Conservation (phyloP, 2,797 vertebrate genomes). For the Otolemur crassicaudatus region DNA sequence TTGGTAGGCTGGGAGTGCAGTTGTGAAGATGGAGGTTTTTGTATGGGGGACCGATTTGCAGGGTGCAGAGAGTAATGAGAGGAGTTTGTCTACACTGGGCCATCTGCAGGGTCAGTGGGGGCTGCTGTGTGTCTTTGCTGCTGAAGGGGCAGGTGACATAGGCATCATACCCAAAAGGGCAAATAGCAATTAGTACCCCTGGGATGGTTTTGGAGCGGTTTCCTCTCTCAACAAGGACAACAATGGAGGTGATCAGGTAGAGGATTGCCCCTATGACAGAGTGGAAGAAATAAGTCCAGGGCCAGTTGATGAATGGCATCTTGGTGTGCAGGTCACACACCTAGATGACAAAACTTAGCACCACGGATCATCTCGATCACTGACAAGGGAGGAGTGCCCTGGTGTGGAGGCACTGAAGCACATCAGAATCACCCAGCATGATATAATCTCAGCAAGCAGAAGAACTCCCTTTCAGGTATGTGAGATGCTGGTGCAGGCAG, state of each 20-base stretch:
- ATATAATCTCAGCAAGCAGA: constrained; percentile 78
- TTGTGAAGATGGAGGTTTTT: constrained; percentile 19
- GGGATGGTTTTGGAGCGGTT: constrained; percentile 71
- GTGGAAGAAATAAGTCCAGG: constrained; percentile 90
- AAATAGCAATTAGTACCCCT: constrained; percentile 81
- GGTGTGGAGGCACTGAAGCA: constrained; percentile 89
- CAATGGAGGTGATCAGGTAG: constrained; percentile 84
- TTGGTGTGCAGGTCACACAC: constrained; percentile 91
- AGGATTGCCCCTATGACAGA: constrained; percentile 75
- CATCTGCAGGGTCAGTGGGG: constrained; percentile 79
- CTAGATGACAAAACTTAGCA: constrained; percentile 89
- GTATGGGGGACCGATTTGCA: constrained; percentile 34
- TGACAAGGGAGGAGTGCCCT: constrained; percentile 86
- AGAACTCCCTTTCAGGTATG: constrained; percentile 81
- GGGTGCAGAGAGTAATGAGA: background rate
- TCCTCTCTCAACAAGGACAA: constrained; percentile 75
- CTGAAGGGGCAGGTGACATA: constrained; percentile 80
- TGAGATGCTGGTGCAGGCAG: constrained; percentile 62
- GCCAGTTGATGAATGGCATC: constrained; percentile 90
- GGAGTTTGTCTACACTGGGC: constrained; percentile 64
- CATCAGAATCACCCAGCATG: constrained; percentile 92
- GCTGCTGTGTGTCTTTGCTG: constrained; percentile 79
- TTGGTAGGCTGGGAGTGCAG: constrained; percentile 41
- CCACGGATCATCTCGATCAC: constrained; percentile 90
- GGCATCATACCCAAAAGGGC: constrained; percentile 85